These are phyloP conservation scores for Dicaeum eximium DNA, from an alignment of 2,113 vertebrate species.

Conservation along the genomic window DNA sequence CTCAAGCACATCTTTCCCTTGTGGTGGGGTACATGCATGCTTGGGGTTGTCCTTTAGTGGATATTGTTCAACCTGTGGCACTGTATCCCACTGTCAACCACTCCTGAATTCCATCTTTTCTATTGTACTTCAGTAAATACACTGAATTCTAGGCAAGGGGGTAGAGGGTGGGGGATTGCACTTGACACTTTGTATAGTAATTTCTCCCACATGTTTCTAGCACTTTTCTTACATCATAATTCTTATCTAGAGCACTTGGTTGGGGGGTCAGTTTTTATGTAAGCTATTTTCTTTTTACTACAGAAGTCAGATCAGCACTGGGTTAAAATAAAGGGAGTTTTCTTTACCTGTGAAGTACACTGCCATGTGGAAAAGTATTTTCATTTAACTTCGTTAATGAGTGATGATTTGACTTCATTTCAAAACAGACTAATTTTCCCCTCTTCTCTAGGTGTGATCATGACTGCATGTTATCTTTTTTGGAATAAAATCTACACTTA, in stretches of 20 bases:
- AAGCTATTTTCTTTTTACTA: not conserved
- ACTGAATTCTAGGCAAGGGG: not conserved
- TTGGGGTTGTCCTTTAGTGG: not conserved
- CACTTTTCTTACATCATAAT: not conserved
- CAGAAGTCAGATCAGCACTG: not conserved
- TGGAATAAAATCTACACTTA: conserved; percentile 38
- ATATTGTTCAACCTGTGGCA: conserved; percentile 19
- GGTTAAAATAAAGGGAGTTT: not conserved
- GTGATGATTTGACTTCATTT: conserved; percentile 2
- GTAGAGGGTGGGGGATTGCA: not conserved
- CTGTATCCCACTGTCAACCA: conserved; percentile 56
- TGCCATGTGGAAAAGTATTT: not conserved
- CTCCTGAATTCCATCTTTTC: not conserved
- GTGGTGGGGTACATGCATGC: not conserved
- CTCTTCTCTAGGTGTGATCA: conserved; percentile 2
- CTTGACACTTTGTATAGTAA: conserved; percentile 25
- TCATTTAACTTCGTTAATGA: not conserved
- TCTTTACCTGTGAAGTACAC: not conserved
- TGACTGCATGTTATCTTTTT: not conserved
- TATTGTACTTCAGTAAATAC: not conserved
- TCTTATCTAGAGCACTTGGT: not conserved
- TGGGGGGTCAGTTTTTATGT: not conserved
- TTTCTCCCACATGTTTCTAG: not conserved
- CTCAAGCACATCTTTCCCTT: not conserved
- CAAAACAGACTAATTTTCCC: not conserved